A percentile compares a stretch with the other conserved stretches of the same genome.
Conservation (phyloP, 2,888 invertebrate genomes). For the Nephrocerus scutellatus region DNA sequence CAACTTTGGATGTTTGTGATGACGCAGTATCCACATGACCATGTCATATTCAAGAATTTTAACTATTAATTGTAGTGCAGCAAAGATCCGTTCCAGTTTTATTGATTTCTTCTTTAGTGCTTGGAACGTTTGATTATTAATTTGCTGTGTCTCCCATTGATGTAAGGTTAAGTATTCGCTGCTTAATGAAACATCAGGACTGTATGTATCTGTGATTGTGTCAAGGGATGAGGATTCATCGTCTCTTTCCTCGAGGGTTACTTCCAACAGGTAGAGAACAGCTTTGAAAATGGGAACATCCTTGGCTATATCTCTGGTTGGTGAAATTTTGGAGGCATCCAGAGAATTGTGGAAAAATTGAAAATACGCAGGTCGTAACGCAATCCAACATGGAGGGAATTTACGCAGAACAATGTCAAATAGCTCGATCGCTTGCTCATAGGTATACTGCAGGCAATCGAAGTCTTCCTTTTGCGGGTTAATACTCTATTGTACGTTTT, state of each 20-base stretch:
- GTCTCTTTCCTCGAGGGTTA: constrained; percentile 25
- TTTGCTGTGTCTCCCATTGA: constrained; percentile 35
- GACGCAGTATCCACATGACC: constrained; percentile 53
- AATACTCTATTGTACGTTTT: too few relatives aligned
- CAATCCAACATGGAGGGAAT: constrained; percentile 45
- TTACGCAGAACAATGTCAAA: constrained; percentile 34
- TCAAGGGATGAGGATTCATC: neutral
- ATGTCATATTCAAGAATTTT: constrained; percentile 54
- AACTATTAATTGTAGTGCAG: constrained; percentile 50
- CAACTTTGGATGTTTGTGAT: constrained; percentile 32
- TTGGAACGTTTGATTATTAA: constrained; percentile 26
- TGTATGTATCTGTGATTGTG: constrained; percentile 3
- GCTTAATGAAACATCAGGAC: constrained; percentile 4
- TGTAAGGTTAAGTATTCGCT: constrained; percentile 30
- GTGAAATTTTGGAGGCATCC: constrained; percentile 22
- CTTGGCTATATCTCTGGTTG: constrained; percentile 14
- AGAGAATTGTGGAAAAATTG: constrained; percentile 29
- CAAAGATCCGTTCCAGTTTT: constrained; percentile 51
- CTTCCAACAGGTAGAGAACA: constrained; percentile 31
- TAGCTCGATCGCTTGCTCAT: constrained; percentile 30
- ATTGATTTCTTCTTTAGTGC: constrained; percentile 34
- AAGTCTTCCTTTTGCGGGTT: constrained; percentile 22
- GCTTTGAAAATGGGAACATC: constrained; percentile 25
- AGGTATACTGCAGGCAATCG: constrained; percentile 19
- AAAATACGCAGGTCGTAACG: constrained; percentile 34